Evolutionary conservation across 2,888 invertebrate genomes (phyloP).

Genomic region (Alsophila aescularia): DNA sequence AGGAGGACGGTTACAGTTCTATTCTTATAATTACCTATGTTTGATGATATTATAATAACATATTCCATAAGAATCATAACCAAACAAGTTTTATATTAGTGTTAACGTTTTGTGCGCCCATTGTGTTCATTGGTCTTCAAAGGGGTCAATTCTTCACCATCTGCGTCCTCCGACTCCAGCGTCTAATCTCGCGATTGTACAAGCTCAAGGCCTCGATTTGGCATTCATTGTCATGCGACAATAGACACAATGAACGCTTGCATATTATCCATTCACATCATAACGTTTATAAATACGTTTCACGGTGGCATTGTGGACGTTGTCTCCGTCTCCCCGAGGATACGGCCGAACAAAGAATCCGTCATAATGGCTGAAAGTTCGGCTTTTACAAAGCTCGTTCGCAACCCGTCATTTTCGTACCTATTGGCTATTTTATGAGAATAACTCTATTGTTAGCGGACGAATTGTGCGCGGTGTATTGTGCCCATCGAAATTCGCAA

Average conservation of each 20-base stretch:
- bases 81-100: slow-evolving; percentile 36
- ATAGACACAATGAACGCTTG: slow-evolving; percentile 62
- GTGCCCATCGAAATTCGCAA: slow-evolving; percentile 72
- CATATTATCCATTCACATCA: slow-evolving; percentile 82
- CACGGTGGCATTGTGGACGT: slow-evolving; percentile 74
- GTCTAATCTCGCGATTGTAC: slow-evolving; percentile 74
- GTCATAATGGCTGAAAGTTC: slow-evolving; percentile 75
- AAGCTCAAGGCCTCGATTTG: slow-evolving; percentile 63
- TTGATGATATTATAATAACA: slow-evolving; percentile 6
- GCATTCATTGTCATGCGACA: slow-evolving; percentile 54
- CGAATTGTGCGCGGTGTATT: slow-evolving; percentile 68
- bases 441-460: slow-evolving; percentile 72
- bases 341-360: slow-evolving; percentile 73
- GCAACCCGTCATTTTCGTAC: slow-evolving; percentile 83
- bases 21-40: slow-evolving; percentile 27
- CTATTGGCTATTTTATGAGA: slow-evolving; percentile 84
- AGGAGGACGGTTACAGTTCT: slow-evolving; percentile 1
- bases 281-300: slow-evolving; percentile 81
- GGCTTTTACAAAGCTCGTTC: slow-evolving; percentile 67
- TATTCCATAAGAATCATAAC: slow-evolving; percentile 22
- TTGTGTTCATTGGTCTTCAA: slow-evolving; percentile 44
- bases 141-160: slow-evolving; percentile 54
- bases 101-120: slow-evolving; percentile 32
- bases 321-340: slow-evolving; percentile 78
- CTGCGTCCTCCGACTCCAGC: slow-evolving; percentile 53